Conservation (phyloP, 2,113 vertebrate genomes). For the Arizona elegans region DNA sequence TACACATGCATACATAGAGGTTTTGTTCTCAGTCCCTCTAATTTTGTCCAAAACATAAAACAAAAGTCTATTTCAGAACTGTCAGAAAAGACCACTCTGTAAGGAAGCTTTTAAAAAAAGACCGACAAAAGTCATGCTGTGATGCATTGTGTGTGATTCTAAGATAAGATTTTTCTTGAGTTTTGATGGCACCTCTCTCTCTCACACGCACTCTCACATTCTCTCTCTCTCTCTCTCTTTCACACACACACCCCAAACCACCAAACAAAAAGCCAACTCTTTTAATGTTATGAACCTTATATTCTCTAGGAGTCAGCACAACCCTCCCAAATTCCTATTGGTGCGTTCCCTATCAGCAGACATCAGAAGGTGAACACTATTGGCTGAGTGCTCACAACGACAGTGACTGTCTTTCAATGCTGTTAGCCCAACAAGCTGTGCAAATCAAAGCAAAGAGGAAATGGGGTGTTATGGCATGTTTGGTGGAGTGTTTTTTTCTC, state of each 20-base stretch:
- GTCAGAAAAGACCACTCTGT: background rate
- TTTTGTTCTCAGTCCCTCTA: background rate
- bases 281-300: slow-evolving; percentile 66
- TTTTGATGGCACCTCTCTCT: slow-evolving; percentile 63
- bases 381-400: slow-evolving; percentile 78
- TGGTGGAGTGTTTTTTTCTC: slow-evolving; percentile 9
- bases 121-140: background rate
- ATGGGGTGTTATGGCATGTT: slow-evolving; percentile 11
- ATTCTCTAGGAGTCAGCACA: slow-evolving; percentile 76
- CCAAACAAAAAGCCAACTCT: slow-evolving; percentile 34
- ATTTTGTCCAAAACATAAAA: background rate
- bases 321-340: slow-evolving; percentile 80
- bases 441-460: slow-evolving; percentile 30
- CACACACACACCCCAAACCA: background rate
- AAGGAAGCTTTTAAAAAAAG: background rate
- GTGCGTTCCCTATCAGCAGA: slow-evolving; percentile 88
- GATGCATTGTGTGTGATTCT: slow-evolving; percentile 8
- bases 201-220: too few species aligned
- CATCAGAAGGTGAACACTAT: slow-evolving; percentile 89
- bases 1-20: background rate
- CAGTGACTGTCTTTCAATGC: slow-evolving; percentile 63
- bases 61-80: background rate
- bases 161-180: slow-evolving; percentile 33
- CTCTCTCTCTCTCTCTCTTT: too few species aligned
- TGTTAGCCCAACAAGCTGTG: slow-evolving; percentile 56